phyloP scores from a whole-genome alignment of 2,888 invertebrate species.

The Catocala sponsa region DNA sequence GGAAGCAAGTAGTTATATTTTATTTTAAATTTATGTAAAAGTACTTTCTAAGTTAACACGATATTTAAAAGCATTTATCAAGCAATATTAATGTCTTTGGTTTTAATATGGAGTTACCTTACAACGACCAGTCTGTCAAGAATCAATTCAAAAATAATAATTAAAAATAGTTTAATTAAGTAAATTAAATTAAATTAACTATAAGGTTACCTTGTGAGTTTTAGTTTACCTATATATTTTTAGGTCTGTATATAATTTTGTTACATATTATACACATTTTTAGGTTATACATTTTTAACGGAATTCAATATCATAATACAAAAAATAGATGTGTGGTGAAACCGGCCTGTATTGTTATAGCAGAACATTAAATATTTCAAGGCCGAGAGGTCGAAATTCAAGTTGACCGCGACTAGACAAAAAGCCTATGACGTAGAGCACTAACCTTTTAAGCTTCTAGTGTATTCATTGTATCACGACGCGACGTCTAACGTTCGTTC shows the following conservation, averaged over 20 bases:
- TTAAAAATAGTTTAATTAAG: too few relatives aligned
- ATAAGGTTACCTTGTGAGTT: too few relatives aligned
- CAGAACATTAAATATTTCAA: conserved; percentile 34
- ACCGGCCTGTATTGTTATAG: conserved; percentile 21
- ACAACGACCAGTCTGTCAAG: too few relatives aligned
- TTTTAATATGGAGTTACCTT: too few relatives aligned
- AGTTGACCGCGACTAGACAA: conserved; percentile 30
- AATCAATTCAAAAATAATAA: too few relatives aligned
- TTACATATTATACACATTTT: too few relatives aligned
- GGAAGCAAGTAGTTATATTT: neutral
- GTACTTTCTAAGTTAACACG: too few relatives aligned
- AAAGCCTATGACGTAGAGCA: conserved; percentile 44
- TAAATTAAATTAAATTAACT: too few relatives aligned
- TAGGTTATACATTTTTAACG: neutral
- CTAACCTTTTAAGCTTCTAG: conserved; percentile 32
- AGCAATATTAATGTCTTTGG: too few relatives aligned
- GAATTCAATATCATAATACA: neutral
- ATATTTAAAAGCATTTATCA: too few relatives aligned
- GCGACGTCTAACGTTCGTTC: neutral
- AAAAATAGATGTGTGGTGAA: conserved; percentile 20
- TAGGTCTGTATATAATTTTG: too few relatives aligned
- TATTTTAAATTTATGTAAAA: neutral
- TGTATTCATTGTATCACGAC: conserved; percentile 19
- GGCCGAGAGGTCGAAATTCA: conserved; percentile 35
- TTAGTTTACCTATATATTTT: too few relatives aligned